phyloP scores from a whole-genome alignment of 2,888 invertebrate genomes.

The Ariolimax columbianus region DNA sequence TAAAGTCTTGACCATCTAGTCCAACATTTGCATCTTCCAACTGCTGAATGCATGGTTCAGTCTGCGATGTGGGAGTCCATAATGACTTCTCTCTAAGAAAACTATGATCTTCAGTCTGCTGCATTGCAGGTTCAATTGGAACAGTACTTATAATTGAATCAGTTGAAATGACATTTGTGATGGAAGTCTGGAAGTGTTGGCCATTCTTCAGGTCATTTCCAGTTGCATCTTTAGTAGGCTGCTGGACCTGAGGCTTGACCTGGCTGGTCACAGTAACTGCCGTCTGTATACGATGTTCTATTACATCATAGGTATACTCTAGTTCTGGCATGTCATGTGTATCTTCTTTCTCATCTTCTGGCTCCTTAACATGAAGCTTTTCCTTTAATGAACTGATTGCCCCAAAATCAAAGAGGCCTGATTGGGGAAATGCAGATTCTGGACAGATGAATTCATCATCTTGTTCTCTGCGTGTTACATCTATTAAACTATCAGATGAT shows the following conservation, averaged over 20 bases:
- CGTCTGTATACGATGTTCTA: slow-evolving; percentile 9
- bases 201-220: slow-evolving; percentile 10
- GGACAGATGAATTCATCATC: not conserved
- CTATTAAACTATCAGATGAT: not conserved
- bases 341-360: too few relatives aligned
- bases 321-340: too few relatives aligned
- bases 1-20: slow-evolving; percentile 37
- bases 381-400: not conserved
- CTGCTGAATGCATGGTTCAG: slow-evolving; percentile 35
- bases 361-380: not conserved
- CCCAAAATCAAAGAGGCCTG: too few relatives aligned
- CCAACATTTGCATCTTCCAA: slow-evolving; percentile 33
- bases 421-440: too few relatives aligned
- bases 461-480: not conserved
- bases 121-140: slow-evolving; percentile 9
- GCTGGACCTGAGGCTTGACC: slow-evolving; percentile 51
- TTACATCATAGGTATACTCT: not conserved
- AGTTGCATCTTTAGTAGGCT: not conserved
- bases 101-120: not conserved
- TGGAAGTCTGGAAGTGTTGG: not conserved
- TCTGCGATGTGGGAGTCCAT: slow-evolving; percentile 1
- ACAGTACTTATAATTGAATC: too few relatives aligned
- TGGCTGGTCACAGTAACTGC: slow-evolving; percentile 51
- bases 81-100: slow-evolving; percentile 42
- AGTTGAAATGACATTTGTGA: too few relatives aligned